A percentile compares a stretch with the other conserved stretches of the same genome.
Conservation (phyloP, 23 tunicate species). For the Diplosoma virens region DNA sequence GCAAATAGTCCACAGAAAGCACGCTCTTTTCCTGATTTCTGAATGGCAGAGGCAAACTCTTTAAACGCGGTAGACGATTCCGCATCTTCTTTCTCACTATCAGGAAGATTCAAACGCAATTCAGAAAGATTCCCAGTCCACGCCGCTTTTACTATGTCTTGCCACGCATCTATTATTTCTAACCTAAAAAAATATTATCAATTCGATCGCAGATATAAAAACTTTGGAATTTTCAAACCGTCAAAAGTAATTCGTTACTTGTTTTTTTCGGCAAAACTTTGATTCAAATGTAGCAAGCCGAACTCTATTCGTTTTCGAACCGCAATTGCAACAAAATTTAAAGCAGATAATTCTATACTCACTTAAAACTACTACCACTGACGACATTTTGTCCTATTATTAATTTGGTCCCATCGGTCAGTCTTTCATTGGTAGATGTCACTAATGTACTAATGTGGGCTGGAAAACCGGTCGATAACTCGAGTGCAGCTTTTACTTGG, state of each 20-base stretch:
- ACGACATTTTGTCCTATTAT: slow-evolving; percentile 41
- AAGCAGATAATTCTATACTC: too few species aligned
- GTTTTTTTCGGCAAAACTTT: too few species aligned
- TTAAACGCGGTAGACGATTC: not conserved
- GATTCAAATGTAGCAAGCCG: too few species aligned
- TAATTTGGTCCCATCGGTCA: slow-evolving; percentile 26
- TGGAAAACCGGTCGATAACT: slow-evolving; percentile 61
- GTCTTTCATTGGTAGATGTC: slow-evolving; percentile 3
- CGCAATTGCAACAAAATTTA: too few species aligned
- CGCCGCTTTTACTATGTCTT: slow-evolving; percentile 16
- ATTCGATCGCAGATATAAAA: not conserved
- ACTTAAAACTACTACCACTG: slow-evolving; percentile 58
- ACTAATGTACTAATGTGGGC: slow-evolving; percentile 38
- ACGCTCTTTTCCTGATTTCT: slow-evolving; percentile 17
- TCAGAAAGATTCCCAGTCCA: slow-evolving; percentile 30
- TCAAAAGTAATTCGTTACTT: too few species aligned
- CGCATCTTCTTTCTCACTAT: not conserved
- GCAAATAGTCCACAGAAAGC: slow-evolving; percentile 47
- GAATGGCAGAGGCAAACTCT: slow-evolving; percentile 3
- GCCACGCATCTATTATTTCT: slow-evolving; percentile 17
- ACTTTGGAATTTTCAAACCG: too few species aligned
- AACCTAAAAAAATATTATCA: not conserved
- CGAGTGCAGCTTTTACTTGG: slow-evolving; percentile 58
- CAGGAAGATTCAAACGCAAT: not conserved
- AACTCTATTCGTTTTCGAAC: too few species aligned